A percentile compares a stretch with the other conserved stretches of the same genome.
These are phyloP conservation scores for Oncopodura yosiiana DNA, from an alignment of 1,140 invertebrate genomes.

Conservation along the genomic window DNA sequence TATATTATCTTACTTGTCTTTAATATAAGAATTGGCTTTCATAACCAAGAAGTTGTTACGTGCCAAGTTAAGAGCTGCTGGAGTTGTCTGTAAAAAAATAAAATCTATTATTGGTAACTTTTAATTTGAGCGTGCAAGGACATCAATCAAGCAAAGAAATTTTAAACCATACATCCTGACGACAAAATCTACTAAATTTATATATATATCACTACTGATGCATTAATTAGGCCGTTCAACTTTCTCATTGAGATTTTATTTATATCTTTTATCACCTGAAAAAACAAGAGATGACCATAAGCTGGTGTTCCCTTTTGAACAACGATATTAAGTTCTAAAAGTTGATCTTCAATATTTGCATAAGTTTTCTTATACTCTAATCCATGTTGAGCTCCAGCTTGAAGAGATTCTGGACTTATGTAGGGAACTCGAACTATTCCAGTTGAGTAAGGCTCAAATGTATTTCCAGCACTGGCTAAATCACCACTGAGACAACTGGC, in stretches of 20 bases:
- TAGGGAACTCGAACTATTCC: constrained; percentile 15
- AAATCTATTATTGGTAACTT: neutral
- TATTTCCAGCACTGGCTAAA: constrained; percentile 3
- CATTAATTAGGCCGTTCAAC: neutral
- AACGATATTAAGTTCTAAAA: constrained; percentile 17
- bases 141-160: neutral
- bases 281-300: constrained; percentile 30
- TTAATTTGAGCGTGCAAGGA: neutral
- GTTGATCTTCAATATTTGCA: constrained; percentile 18
- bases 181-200: no score
- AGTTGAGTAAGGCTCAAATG: constrained; percentile 25
- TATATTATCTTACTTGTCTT: constrained; percentile 20
- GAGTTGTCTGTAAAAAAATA: constrained; percentile 16
- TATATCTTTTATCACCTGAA: constrained; percentile 20
- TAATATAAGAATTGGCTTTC: constrained; percentile 20
- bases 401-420: constrained; percentile 16
- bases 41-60: constrained; percentile 23
- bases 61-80: constrained; percentile 14
- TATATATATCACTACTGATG: no score
- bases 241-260: neutral
- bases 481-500: neutral
- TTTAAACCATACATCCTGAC: neutral
- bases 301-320: constrained; percentile 24
- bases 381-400: constrained; percentile 9
- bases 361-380: constrained; percentile 16